Evolutionary conservation across 2,113 vertebrate genomes (phyloP), one percentile per base, ranked within the genome.

Genomic region (Neopipo cinnamomea): DNA sequence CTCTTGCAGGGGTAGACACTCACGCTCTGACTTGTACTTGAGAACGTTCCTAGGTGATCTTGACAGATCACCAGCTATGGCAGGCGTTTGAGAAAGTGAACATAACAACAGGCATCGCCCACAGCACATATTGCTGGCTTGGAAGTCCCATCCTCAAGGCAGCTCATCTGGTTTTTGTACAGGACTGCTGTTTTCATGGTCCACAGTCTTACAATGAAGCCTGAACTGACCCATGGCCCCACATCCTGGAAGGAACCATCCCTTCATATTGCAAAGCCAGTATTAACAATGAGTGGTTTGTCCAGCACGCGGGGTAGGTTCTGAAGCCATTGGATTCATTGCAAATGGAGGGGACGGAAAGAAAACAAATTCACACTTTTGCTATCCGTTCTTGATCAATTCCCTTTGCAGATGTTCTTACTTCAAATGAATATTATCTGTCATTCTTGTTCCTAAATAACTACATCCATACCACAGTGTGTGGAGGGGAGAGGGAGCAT

Each of bases 21-120:
- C 93, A 33, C 93, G 95, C 71, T 83, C 47, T 47, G 68, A 94
- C 79, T 95, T 91, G 93, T 71, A 12, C 35, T 75, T 88, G 75
- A 72, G 56, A 85, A 67, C 0, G 0, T 61, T 86, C 39, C 68
- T 58, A 12, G 53, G 58, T 55, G 73, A 85, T 85, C 53, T 76
- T 70, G 82, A 83, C 71, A 80, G 67, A 70, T 83, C n/a, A 66
- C 46, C 27, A 23, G 33, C 28, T 72, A 27, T 44, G 61, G 31
- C 83, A 71, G 61, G 33, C 55, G 8, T 39, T 89, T 81, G 68
- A 80, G 65, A 78, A 67, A 35, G 55, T 39, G 28, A 46, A 24
- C 13, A n/a, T 41, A 63, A 20, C 25, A 47, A 33, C 82, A 53
- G 39, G 22, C 5, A 1, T 42, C 77, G n/a, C 67, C 67, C 67